Percentiles rank a stretch among this genome's conserved stretches.
These are phyloP conservation scores for rabbit (Oryctolagus cuniculus) DNA, from an alignment of 2,113 vertebrate genomes.

Conservation along the genomic window mOryCun1.1 NC_091434.1:36924501-36925000, in stretches of 20 bases:
- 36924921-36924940: constrained; percentile 48
- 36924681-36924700: constrained; percentile 91
- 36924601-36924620: constrained; percentile 95
- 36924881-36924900: constrained; percentile 40
- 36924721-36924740: constrained; percentile 69
- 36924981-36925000: constrained; percentile 47
- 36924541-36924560: constrained; percentile 91
- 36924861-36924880: not conserved
- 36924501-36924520: constrained; percentile 6
- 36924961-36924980: not conserved
- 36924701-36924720: constrained; percentile 84
- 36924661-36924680: constrained; percentile 95
- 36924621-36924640: constrained; percentile 98
- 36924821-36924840: constrained; percentile 32
- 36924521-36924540: constrained; percentile 27
- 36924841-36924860: not conserved
- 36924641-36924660: constrained; percentile 94
- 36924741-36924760: constrained; percentile 30
- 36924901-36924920: not conserved
- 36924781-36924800: constrained; percentile 27
- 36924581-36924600: constrained; percentile 97
- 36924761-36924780: constrained; percentile 18
- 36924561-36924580: constrained; percentile 94
- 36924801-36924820: constrained; percentile 28
- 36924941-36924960: constrained; percentile 56